Conservation (phyloP, 2,113 vertebrate genomes). For the Plecotus auritus region DNA sequence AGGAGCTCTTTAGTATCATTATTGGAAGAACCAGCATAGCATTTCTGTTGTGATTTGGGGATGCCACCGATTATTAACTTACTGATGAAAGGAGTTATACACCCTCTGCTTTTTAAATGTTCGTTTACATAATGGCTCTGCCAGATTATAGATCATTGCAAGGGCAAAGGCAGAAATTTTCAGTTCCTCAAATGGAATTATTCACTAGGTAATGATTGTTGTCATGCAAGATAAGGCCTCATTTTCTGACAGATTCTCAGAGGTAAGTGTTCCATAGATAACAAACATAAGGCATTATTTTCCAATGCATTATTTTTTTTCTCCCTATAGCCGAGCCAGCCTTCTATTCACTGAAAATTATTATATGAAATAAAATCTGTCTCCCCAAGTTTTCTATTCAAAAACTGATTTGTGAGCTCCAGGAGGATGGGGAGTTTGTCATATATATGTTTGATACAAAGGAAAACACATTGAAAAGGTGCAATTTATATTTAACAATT, state of each 20-base stretch:
- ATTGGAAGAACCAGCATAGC: background rate
- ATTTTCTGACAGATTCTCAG: conserved; percentile 43
- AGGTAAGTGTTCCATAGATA: conserved; percentile 11
- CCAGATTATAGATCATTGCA: conserved; percentile 33
- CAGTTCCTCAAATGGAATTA: conserved; percentile 44
- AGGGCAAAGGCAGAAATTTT: conserved; percentile 14
- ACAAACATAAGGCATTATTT: background rate
- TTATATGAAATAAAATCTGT: conserved; percentile 54
- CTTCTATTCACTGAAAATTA: conserved; percentile 47
- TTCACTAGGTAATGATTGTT: conserved; percentile 35
- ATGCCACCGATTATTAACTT: conserved; percentile 48
- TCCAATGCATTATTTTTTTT: background rate
- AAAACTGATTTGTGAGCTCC: conserved; percentile 47
- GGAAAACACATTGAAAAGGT: conserved; percentile 23
- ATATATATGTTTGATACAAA: conserved; percentile 39
- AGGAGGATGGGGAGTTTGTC: conserved; percentile 4
- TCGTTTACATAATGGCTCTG: conserved; percentile 46
- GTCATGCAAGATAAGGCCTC: conserved; percentile 27
- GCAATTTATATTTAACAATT: conserved; percentile 25
- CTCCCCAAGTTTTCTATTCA: conserved; percentile 56
- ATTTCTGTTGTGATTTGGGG: conserved; percentile 39
- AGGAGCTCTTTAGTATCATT: background rate
- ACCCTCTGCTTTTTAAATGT: conserved; percentile 21
- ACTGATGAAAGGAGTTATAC: conserved; percentile 6
- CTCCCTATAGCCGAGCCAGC: background rate